Conservation (phyloP, 2,113 vertebrate species). For the Ornithorhynchus anatinus region DNA sequence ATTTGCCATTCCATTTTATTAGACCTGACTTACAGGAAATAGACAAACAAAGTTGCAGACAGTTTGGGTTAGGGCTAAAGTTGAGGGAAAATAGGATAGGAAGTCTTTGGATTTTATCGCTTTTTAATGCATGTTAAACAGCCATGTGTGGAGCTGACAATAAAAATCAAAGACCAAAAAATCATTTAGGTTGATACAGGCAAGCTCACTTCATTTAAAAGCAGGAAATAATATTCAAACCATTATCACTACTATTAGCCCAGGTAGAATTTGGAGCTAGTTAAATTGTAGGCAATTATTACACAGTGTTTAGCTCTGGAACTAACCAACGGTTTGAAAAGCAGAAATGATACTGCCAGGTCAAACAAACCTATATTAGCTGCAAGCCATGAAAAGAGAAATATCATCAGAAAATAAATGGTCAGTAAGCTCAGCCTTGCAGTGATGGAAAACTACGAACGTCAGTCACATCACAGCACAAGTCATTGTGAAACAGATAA, state of each 20-base stretch:
- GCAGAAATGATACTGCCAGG: slow-evolving; percentile 34
- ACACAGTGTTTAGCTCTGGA: not conserved
- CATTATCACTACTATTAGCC: not conserved
- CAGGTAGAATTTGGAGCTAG: not conserved
- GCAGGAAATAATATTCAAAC: no score
- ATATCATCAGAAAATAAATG: slow-evolving; percentile 11
- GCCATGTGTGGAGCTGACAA: not conserved
- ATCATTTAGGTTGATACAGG: no score
- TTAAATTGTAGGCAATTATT: not conserved
- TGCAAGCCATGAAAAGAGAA: slow-evolving; percentile 26
- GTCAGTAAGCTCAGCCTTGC: slow-evolving; percentile 16
- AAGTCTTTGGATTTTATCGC: not conserved
- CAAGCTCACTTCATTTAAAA: no score
- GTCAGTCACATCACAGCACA: slow-evolving; percentile 7
- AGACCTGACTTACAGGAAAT: not conserved
- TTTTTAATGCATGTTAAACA: not conserved
- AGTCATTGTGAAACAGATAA: slow-evolving; percentile 20
- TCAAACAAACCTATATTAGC: slow-evolving; percentile 6
- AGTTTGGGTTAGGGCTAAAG: not conserved
- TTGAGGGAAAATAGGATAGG: not conserved
- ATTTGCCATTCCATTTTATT: not conserved
- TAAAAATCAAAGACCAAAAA: no score
- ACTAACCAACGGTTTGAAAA: not conserved
- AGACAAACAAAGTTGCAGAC: not conserved
- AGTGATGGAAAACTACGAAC: not conserved